Conservation (phyloP, 2,113 vertebrate genomes). For the Columba livia region DNA sequence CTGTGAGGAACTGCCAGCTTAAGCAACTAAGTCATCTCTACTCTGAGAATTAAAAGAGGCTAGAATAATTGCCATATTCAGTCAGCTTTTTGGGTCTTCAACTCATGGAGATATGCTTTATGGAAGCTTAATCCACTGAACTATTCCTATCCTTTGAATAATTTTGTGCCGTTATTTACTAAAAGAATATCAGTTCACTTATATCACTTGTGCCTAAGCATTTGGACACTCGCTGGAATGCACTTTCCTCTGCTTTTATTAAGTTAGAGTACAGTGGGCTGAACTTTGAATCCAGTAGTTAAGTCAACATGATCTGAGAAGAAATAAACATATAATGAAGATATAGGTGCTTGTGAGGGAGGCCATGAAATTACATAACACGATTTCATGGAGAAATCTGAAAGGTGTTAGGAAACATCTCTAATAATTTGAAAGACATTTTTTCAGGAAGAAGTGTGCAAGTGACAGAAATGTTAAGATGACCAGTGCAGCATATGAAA, state of each 20-base stretch:
- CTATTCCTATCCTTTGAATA: background rate
- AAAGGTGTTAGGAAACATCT: background rate
- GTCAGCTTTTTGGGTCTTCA: background rate
- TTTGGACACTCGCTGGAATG: background rate
- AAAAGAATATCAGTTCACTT: background rate
- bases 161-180: background rate
- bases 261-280: background rate
- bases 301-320: background rate
- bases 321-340: background rate
- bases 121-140: background rate
- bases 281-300: background rate
- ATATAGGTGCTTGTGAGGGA: background rate
- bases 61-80: background rate
- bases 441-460: background rate
- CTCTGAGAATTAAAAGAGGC: background rate
- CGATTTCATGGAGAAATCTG: background rate
- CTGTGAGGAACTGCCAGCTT: background rate
- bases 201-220: background rate
- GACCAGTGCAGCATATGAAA: background rate
- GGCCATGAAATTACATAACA: background rate
- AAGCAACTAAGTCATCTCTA: background rate
- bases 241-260: background rate
- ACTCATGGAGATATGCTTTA: background rate
- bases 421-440: too few relatives aligned
- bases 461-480: background rate